phyloP scores from a whole-genome alignment of 2,888 invertebrate species.

The Automeris io region DNA sequence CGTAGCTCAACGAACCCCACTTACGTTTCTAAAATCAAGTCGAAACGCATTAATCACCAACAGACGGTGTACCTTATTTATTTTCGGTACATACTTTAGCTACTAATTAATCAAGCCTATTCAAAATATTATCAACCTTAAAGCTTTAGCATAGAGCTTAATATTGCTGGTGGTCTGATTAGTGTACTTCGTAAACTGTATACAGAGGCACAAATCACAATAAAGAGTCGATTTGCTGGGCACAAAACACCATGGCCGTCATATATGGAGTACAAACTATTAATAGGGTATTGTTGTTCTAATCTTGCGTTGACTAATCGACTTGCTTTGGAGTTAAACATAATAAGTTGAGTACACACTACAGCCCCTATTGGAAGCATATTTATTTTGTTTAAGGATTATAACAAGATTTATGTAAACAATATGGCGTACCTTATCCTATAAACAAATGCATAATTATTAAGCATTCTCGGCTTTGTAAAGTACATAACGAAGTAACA shows the following conservation, averaged over 20 bases:
- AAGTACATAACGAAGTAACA: no score
- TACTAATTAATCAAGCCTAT: slow-evolving; percentile 1
- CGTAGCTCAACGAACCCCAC: not conserved
- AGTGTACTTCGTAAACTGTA: slow-evolving; percentile 8
- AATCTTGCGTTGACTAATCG: slow-evolving; percentile 59
- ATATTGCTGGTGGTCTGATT: slow-evolving; percentile 3
- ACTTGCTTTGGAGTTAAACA: slow-evolving; percentile 4
- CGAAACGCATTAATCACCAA: not conserved
- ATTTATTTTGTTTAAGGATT: not conserved
- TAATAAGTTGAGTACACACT: slow-evolving; percentile 4
- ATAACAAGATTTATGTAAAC: no score
- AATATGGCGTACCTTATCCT: no score
- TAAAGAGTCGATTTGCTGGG: slow-evolving; percentile 51
- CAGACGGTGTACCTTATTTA: not conserved
- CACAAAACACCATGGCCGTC: slow-evolving; percentile 21
- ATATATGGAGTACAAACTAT: slow-evolving; percentile 27
- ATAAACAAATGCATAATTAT: no score
- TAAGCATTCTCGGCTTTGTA: no score
- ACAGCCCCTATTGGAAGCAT: not conserved
- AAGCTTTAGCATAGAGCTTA: not conserved
- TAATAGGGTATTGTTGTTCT: slow-evolving; percentile 64
- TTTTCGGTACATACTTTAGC: not conserved
- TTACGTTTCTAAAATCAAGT: not conserved
- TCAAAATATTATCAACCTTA: slow-evolving; percentile 2
- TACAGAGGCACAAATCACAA: slow-evolving; percentile 31